phyloP scores from a whole-genome alignment of 2,113 vertebrate genomes.

The Otolemur garnettii region DNA sequence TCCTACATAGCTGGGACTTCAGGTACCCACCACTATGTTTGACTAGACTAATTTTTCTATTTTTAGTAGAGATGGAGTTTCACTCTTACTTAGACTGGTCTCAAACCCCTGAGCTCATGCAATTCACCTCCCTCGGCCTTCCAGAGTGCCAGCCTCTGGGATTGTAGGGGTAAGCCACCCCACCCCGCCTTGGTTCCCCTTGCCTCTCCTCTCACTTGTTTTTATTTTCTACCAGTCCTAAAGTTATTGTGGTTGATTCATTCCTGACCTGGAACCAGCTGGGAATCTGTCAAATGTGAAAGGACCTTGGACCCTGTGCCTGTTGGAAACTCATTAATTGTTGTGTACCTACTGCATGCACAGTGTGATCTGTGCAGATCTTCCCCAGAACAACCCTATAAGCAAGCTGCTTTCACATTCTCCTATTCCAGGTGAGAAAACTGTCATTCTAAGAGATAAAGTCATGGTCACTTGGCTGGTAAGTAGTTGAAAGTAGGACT shows the following conservation, averaged over 20 bases:
- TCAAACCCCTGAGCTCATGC: too few relatives aligned
- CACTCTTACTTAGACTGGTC: too few relatives aligned
- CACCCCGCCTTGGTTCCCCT: not conserved
- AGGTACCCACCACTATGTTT: too few relatives aligned
- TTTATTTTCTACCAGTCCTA: not conserved
- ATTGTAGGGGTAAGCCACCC: too few relatives aligned
- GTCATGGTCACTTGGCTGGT: not conserved
- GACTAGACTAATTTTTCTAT: not conserved
- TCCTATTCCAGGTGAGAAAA: not conserved
- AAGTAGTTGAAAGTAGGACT: not conserved
- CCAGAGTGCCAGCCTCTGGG: too few relatives aligned
- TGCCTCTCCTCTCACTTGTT: not conserved
- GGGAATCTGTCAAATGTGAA: not conserved
- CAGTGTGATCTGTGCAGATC: not conserved
- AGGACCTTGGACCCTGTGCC: not conserved
- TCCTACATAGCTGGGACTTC: too few relatives aligned
- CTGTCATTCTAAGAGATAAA: not conserved
- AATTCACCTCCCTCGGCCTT: too few relatives aligned
- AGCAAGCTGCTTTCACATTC: not conserved
- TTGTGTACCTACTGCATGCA: not conserved
- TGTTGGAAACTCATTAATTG: not conserved
- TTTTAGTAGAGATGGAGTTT: not conserved
- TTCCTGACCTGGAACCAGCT: not conserved
- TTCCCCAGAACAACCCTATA: not conserved
- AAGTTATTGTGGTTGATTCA: conserved; percentile 19